phyloP scores from a whole-genome alignment of 2,888 invertebrate species.

The Allolobophora icterica region DNA sequence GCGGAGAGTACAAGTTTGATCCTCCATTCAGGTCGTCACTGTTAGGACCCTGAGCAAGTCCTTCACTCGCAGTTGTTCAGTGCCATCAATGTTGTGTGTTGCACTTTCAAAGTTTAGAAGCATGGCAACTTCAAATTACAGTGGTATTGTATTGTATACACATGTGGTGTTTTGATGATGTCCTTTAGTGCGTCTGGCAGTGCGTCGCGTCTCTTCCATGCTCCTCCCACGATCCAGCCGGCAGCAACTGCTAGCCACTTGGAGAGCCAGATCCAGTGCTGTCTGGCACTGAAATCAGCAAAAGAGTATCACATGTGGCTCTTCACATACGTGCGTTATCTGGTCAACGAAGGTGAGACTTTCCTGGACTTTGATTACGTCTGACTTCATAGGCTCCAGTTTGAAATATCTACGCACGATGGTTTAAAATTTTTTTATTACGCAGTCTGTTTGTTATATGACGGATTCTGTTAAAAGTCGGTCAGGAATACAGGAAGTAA shows the following conservation, averaged over 20 bases:
- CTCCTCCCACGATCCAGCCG: constrained; percentile 56
- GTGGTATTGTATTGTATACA: not conserved
- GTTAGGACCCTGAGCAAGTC: no score
- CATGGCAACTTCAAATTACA: not conserved
- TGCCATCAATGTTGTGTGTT: no score
- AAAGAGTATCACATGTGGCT: constrained; percentile 82
- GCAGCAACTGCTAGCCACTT: constrained; percentile 65
- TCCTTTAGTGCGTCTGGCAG: not conserved
- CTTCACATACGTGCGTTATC: constrained; percentile 70
- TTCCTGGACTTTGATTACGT: not conserved
- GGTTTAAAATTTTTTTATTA: not conserved
- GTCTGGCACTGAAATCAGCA: constrained; percentile 75
- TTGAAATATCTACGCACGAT: not conserved
- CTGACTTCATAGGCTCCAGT: not conserved
- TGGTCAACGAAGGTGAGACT: constrained; percentile 74
- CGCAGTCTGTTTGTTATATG: not conserved
- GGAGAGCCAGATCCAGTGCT: constrained; percentile 78
- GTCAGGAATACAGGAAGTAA: no score
- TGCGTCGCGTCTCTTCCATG: not conserved
- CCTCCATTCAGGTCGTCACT: no score
- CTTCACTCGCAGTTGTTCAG: no score
- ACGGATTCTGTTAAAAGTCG: no score
- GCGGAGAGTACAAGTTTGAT: no score
- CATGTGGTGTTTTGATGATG: not conserved
- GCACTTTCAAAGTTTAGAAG: no score